These are phyloP conservation scores for Platalea minor DNA, from an alignment of 2,797 vertebrate species.

Conservation along the genomic window DNA sequence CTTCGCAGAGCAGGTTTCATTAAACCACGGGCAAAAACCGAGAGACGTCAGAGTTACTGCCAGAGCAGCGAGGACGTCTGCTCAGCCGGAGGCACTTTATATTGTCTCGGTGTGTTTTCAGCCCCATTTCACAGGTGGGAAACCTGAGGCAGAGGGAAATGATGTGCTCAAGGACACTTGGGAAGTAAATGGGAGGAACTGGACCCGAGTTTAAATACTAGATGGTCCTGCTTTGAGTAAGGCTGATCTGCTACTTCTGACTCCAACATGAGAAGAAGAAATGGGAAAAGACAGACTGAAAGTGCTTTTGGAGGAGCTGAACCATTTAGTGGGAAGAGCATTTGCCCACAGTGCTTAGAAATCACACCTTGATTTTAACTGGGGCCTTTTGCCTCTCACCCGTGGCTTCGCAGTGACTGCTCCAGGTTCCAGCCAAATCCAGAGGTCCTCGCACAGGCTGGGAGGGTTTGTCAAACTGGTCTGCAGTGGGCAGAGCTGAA, in stretches of 20 bases:
- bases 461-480: not conserved
- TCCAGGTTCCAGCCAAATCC: not conserved
- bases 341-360: not conserved
- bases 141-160: not conserved
- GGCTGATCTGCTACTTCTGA: not conserved
- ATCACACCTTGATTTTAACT: not conserved
- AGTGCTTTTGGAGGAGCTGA: not conserved
- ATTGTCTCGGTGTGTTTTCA: rapidly evolving
- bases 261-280: not conserved
- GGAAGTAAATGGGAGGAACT: not conserved
- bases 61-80: not conserved
- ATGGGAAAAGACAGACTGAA: not conserved
- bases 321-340: not conserved
- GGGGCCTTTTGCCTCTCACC: not conserved
- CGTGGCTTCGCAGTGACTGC: not conserved
- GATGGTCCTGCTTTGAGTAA: not conserved
- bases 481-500: not conserved
- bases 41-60: not conserved
- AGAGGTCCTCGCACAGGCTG: not conserved
- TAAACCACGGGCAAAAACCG: not conserved
- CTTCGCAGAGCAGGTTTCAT: not conserved
- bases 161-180: not conserved
- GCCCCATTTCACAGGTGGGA: not conserved
- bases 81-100: not conserved
- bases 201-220: not conserved